These are phyloP conservation scores for Nanorana parkeri DNA, from an alignment of 2,113 vertebrate genomes.

Conservation along the genomic window DNA sequence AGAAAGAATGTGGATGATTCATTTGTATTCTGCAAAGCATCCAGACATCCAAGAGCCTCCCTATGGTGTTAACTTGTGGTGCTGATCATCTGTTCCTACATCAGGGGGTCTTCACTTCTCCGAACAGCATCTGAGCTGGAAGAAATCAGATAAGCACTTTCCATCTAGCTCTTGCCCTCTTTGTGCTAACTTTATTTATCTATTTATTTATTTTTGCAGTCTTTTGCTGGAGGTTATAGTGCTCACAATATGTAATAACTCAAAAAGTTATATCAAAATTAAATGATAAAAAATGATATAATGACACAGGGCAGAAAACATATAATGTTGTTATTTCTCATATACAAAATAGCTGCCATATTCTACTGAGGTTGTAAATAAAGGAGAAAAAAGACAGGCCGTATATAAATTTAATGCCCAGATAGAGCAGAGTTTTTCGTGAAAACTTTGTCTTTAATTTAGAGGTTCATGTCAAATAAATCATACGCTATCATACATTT, in stretches of 20 bases:
- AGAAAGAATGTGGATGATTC: slow-evolving; percentile 79
- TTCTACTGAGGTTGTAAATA: too few relatives aligned
- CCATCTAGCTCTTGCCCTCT: slow-evolving; percentile 66
- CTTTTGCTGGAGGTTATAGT: slow-evolving; percentile 7
- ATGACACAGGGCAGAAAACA: too few relatives aligned
- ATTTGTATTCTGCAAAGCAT: slow-evolving; percentile 87
- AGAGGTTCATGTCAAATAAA: too few relatives aligned
- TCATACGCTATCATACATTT: too few relatives aligned
- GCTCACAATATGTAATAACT: not conserved
- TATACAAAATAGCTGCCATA: too few relatives aligned
- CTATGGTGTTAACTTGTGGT: slow-evolving; percentile 82
- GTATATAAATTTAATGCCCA: too few relatives aligned
- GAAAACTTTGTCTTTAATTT: too few relatives aligned
- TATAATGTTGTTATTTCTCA: too few relatives aligned
- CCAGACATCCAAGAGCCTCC: slow-evolving; percentile 76
- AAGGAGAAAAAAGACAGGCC: too few relatives aligned
- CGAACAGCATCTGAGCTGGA: slow-evolving; percentile 69
- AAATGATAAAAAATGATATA: too few relatives aligned
- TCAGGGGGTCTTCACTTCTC: slow-evolving; percentile 77
- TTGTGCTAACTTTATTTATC: slow-evolving; percentile 63
- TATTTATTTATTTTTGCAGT: too few relatives aligned
- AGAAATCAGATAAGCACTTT: slow-evolving; percentile 76
- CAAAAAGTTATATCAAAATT: not conserved
- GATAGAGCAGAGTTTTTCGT: too few relatives aligned
- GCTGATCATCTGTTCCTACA: slow-evolving; percentile 88